These are phyloP conservation scores for Calidris pugnax DNA, from an alignment of 2,113 vertebrate genomes.

Conservation along the genomic window DNA sequence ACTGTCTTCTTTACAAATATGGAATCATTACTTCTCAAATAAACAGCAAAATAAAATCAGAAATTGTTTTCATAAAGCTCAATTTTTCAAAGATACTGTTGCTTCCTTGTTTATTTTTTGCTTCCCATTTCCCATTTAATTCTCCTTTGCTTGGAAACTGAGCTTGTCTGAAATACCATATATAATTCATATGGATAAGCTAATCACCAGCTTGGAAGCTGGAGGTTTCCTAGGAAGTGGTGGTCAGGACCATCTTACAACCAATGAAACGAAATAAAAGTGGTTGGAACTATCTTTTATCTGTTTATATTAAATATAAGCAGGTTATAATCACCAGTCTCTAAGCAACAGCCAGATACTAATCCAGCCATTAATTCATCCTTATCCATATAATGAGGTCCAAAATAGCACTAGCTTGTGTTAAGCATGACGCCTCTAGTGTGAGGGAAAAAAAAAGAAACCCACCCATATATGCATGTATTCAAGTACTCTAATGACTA, in stretches of 20 bases:
- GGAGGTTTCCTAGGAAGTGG: conserved; percentile 14
- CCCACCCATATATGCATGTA: background rate
- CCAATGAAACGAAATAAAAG: background rate
- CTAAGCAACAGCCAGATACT: conserved; percentile 47
- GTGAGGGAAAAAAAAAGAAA: background rate
- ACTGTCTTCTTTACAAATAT: background rate
- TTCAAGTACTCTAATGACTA: background rate
- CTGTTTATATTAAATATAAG: conserved; percentile 39
- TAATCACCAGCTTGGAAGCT: background rate
- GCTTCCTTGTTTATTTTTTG: background rate
- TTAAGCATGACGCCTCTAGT: background rate
- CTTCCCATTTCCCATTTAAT: background rate
- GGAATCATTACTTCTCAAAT: background rate
- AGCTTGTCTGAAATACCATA: background rate
- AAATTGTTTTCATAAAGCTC: background rate
- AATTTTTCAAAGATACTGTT: background rate
- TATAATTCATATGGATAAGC: background rate
- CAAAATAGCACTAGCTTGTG: conserved; percentile 3
- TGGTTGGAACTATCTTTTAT: conserved; percentile 19
- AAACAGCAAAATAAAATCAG: background rate
- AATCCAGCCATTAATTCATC: conserved; percentile 52
- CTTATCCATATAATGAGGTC: conserved; percentile 51
- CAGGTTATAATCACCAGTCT: background rate
- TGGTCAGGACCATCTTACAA: background rate
- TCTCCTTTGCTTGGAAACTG: background rate